Evolutionary conservation across 2,888 invertebrate species (phyloP), one percentile per base, ranked within the genome.

Genomic region (Hydraecia micacea): DNA sequence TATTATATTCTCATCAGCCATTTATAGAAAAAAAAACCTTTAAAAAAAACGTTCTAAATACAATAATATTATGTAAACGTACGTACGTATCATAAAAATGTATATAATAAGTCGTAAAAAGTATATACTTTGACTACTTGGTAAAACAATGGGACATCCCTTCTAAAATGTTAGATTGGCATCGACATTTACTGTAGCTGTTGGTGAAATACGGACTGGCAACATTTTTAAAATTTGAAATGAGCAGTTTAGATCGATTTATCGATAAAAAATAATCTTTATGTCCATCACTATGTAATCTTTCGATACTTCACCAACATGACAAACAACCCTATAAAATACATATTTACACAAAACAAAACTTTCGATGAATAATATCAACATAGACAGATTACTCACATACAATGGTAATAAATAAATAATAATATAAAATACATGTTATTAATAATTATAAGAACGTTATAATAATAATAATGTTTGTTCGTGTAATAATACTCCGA

Each of bases 401-500:
- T 84, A 74, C 25, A 7, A 73, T 63, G 46, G 46, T 58, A 63
- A 63, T 49, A 60, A 79, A 77, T 77, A 72, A 80, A 73, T 77
- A 75, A 75, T 69, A 76, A 75, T 70, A 77, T 68, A 79, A 75
- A 80, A 73, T 76, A 77, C 39, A 71, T 71, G 65, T 39, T 42
- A 77, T 39, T 42, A 77, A 66, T 69, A 58, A 75, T 68, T 60
- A 72, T 74, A 75, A 77, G 65, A 84, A 78, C n/a, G 32, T 32
- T 58, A 58, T 77, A 68, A 75, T 76, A 65, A 67, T 79, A 70
- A 76, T 80, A 88, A 67, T 79, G 52, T 87, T 87, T 87, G 87
- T 82, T 88, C 88, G 72, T 60, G 63, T 88, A 81, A 80, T 85
- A 86, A 80, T 85, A 86, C 87, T 89, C 79, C 36, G 71, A 76